Evolutionary conservation across 2,888 invertebrate species (phyloP).

Genomic region (Ochlodes sylvanus): DNA sequence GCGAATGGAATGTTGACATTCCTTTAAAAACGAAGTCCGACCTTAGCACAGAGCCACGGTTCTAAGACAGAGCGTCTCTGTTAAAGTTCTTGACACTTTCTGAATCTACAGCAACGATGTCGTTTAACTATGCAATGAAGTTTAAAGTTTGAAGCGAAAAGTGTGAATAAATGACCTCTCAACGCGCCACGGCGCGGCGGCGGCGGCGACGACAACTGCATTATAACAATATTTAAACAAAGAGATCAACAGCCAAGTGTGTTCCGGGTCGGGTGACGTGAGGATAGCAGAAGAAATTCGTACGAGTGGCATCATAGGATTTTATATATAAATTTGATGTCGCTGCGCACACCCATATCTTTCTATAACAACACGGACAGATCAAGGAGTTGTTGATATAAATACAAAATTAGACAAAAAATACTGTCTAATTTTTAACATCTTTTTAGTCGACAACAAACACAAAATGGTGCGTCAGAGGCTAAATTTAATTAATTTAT

Average conservation of each 20-base stretch:
- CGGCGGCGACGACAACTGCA: conserved; percentile 15
- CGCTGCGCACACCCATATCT: no score
- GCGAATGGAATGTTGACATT: no score
- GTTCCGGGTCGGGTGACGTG: no score
- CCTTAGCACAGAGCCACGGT: conserved; percentile 9
- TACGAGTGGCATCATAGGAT: no score
- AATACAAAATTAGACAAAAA: no score
- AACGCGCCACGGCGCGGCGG: neutral
- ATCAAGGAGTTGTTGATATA: no score
- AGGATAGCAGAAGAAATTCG: no score
- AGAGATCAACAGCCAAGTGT: neutral
- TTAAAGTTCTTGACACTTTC: conserved; percentile 24
- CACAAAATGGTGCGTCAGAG: conserved; percentile 11
- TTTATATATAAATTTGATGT: no score
- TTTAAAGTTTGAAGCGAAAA: conserved; percentile 32
- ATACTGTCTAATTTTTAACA: no score
- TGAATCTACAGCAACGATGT: conserved; percentile 25
- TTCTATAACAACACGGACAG: no score
- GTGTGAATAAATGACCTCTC: conserved; percentile 36
- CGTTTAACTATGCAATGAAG: conserved; percentile 32
- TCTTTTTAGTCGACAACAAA: neutral
- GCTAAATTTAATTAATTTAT: conserved; percentile 26
- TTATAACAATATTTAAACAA: conserved; percentile 27
- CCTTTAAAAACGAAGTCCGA: neutral
- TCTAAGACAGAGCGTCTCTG: conserved; percentile 15